Conservation (phyloP, 2,797 vertebrate species). For the Lepilemur septentrionalis region DNA sequence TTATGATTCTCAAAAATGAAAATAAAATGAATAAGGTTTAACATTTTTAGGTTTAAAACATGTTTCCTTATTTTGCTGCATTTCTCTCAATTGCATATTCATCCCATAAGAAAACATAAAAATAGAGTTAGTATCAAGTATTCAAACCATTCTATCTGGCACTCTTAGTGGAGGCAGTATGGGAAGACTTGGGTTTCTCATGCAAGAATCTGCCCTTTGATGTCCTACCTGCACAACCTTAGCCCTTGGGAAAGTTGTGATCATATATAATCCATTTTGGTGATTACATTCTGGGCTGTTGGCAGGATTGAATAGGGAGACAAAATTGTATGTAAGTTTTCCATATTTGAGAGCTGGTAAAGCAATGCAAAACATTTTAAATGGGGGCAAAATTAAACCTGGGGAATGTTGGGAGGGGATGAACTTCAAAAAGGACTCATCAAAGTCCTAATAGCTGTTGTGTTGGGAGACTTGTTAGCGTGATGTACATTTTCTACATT, state of each 20-base stretch:
- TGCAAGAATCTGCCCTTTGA: not conserved
- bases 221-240: not conserved
- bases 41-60: constrained; percentile 71
- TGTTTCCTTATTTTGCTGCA: constrained; percentile 74
- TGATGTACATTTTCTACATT: not conserved
- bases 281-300: not conserved
- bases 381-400: not conserved
- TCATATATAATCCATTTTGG: not conserved
- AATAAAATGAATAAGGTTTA: constrained; percentile 67
- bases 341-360: not conserved
- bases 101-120: constrained; percentile 59
- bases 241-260: not conserved
- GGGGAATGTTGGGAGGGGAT: not conserved
- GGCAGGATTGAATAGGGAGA: not conserved
- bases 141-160: not conserved
- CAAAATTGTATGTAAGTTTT: not conserved
- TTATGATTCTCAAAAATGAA: constrained; percentile 62
- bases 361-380: not conserved
- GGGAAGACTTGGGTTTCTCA: not conserved
- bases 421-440: not conserved
- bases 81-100: constrained; percentile 73
- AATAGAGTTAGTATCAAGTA: constrained; percentile 42
- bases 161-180: not conserved
- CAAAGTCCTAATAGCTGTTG: not conserved
- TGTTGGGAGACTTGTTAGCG: not conserved